Conservation (phyloP, 2,888 invertebrate species). For the Boloria selene region DNA sequence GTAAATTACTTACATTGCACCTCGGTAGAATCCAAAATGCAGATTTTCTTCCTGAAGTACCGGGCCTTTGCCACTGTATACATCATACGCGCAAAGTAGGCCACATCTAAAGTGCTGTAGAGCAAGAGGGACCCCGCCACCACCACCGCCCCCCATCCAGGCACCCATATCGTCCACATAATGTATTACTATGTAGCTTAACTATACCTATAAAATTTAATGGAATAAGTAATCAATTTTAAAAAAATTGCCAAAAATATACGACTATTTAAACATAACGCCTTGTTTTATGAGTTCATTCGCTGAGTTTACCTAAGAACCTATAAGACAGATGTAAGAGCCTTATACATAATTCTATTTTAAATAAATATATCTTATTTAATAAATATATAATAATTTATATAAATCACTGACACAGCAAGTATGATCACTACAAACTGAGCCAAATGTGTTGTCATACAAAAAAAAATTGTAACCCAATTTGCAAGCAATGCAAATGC, state of each 20-base stretch:
- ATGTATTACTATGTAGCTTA: not conserved
- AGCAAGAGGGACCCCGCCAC: conserved; percentile 77
- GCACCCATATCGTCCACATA: conserved; percentile 73
- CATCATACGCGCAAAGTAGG: conserved; percentile 87
- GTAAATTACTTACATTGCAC: conserved; percentile 80
- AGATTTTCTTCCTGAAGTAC: conserved; percentile 85
- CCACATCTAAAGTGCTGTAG: conserved; percentile 85
- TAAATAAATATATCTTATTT: too few species aligned
- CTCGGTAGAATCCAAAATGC: conserved; percentile 85
- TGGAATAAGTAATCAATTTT: not conserved
- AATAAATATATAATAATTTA: too few species aligned
- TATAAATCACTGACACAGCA: too few species aligned
- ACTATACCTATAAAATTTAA: conserved; percentile 1
- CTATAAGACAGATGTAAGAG: too few species aligned
- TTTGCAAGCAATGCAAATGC: not conserved
- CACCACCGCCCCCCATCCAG: conserved; percentile 72
- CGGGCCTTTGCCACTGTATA: conserved; percentile 85
- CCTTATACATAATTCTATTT: too few species aligned
- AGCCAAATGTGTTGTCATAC: too few species aligned
- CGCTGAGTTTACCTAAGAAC: too few species aligned
- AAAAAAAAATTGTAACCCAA: too few species aligned
- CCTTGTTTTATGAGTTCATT: too few species aligned
- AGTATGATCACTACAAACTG: too few species aligned
- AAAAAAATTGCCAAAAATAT: not conserved
- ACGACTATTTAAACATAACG: not conserved